These are phyloP conservation scores for Nannospalax galili DNA, from an alignment of 2,113 vertebrate genomes.

Conservation along the genomic window DNA sequence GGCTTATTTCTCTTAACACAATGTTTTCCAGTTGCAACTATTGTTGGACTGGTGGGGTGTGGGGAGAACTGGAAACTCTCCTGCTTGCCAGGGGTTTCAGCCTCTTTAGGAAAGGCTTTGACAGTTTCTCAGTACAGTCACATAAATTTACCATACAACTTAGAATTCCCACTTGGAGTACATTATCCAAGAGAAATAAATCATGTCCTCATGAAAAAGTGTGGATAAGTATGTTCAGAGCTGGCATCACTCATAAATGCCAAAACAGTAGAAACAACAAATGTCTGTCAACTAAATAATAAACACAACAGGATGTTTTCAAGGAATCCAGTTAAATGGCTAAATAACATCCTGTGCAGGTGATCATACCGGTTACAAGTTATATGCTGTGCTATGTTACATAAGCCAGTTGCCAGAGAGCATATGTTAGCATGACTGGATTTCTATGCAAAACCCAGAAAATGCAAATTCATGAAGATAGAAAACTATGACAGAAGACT, in stretches of 20 bases:
- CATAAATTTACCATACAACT: not conserved
- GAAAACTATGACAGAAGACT: not conserved
- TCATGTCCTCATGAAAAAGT: not conserved
- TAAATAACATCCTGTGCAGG: not conserved
- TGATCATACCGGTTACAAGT: accelerated
- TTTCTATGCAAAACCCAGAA: not conserved
- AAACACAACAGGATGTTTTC: not conserved
- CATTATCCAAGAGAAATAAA: not conserved
- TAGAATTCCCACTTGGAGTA: not conserved
- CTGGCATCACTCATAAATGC: not conserved
- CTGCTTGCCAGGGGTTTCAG: no score
- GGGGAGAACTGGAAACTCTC: not conserved
- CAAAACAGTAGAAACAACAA: not conserved
- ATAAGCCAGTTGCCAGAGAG: not conserved
- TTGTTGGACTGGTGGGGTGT: no score
- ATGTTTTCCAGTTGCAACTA: not conserved
- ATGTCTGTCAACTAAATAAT: not conserved
- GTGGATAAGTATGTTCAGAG: not conserved
- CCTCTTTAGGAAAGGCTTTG: not conserved
- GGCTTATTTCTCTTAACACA: not conserved
- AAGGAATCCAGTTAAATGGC: not conserved
- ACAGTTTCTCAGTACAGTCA: not conserved
- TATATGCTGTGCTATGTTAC: not conserved
- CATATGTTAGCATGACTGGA: not conserved
- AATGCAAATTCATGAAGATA: not conserved